phyloP scores from a whole-genome alignment of 2,113 vertebrate species.

The Paraplagusia blochii region DNA sequence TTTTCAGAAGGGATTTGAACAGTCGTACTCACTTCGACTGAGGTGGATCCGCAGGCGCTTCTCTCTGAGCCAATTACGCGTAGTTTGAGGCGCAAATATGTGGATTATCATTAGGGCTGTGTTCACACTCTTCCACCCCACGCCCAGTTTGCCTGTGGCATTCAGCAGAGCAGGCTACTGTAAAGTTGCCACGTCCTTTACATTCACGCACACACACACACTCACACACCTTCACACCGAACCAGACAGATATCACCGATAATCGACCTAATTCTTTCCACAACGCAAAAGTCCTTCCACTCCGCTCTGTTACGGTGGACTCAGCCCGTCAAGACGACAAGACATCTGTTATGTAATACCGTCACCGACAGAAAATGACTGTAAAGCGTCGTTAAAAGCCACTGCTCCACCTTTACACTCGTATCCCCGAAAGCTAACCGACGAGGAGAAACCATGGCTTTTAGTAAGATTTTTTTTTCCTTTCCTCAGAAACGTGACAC shows the following conservation, averaged over 20 bases:
- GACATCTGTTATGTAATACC: slow-evolving; percentile 61
- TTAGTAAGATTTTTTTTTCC: not conserved
- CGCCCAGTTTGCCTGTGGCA: slow-evolving; percentile 67
- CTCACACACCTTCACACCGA: slow-evolving; percentile 9
- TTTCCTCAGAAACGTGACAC: slow-evolving; percentile 22
- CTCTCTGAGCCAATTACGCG: slow-evolving; percentile 26
- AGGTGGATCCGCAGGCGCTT: slow-evolving; percentile 24
- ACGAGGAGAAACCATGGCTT: slow-evolving; percentile 9
- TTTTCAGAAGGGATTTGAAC: slow-evolving; percentile 46
- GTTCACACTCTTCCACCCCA: slow-evolving; percentile 49
- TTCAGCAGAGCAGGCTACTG: slow-evolving; percentile 47
- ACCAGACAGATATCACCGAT: slow-evolving; percentile 8
- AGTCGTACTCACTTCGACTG: slow-evolving; percentile 54
- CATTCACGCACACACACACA: slow-evolving; percentile 35
- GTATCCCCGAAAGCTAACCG: not conserved
- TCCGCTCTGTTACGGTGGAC: slow-evolving; percentile 23
- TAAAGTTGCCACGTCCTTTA: slow-evolving; percentile 73
- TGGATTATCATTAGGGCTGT: slow-evolving; percentile 25
- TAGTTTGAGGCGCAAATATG: slow-evolving; percentile 9
- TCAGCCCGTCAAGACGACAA: slow-evolving; percentile 38
- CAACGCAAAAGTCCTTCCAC: not conserved
- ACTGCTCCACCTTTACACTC: not conserved
- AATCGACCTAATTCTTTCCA: slow-evolving; percentile 20
- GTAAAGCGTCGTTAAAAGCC: slow-evolving; percentile 16
- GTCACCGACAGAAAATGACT: slow-evolving; percentile 45